Conservation (phyloP, 2,888 invertebrate genomes). For the Furcula furcula region DNA sequence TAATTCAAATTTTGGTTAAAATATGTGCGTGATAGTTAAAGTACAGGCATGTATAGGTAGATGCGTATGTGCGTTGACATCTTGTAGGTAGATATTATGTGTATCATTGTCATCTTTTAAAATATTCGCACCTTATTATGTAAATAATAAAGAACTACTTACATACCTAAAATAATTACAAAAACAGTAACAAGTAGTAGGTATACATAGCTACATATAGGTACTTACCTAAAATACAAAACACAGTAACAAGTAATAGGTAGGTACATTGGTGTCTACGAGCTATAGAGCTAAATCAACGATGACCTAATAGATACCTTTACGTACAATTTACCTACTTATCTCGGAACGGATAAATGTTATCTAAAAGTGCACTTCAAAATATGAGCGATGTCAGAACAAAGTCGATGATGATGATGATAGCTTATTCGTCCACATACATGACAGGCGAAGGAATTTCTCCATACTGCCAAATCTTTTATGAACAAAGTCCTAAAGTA, state of each 20-base stretch:
- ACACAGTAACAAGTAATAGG: background rate
- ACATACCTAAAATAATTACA: background rate
- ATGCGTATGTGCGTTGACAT: no score
- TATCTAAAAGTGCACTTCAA: background rate
- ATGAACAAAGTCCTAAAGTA: background rate
- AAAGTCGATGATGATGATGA: no score
- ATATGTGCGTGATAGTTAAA: no score
- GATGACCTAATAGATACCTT: conserved; percentile 1
- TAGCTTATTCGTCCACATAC: no score
- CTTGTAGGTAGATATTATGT: background rate
- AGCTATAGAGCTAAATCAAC: background rate
- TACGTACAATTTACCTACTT: no score
- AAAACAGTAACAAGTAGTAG: background rate
- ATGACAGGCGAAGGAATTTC: no score
- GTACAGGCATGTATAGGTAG: no score
- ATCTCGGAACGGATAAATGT: no score
- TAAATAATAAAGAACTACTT: background rate
- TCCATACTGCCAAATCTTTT: no score
- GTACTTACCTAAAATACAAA: background rate
- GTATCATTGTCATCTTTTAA: background rate
- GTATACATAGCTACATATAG: background rate
- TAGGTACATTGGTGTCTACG: no score
- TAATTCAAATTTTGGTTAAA: no score
- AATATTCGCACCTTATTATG: background rate
- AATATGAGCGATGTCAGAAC: no score